Conservation (phyloP, 1,140 invertebrate species). For the Drosophila aff. region DNA sequence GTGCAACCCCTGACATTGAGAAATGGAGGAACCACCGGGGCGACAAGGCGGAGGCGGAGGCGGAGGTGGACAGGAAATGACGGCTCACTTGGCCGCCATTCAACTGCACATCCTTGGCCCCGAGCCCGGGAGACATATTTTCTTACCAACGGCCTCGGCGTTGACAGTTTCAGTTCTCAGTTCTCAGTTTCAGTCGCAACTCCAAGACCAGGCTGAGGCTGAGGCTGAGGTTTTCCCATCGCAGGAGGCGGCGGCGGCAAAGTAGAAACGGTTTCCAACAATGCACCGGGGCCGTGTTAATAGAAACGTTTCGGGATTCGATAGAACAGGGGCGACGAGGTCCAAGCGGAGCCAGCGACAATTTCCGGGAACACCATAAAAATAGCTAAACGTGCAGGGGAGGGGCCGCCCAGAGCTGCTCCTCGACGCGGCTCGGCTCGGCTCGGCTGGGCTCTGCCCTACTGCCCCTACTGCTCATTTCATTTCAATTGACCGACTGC, state of each 20-base stretch:
- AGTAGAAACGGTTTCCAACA: slow-evolving; percentile 46
- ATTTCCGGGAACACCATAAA: slow-evolving; percentile 79
- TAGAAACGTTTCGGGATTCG: slow-evolving; percentile 66
- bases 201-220: not conserved
- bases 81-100: slow-evolving; percentile 22
- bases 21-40: slow-evolving; percentile 6
- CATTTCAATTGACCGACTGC: slow-evolving; percentile 61
- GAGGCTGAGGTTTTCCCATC: slow-evolving; percentile 37
- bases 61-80: slow-evolving; percentile 46
- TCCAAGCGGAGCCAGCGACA: slow-evolving; percentile 50
- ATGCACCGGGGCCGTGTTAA: slow-evolving; percentile 66
- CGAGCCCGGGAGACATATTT: slow-evolving; percentile 6
- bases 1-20: slow-evolving; percentile 51
- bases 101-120: slow-evolving; percentile 28
- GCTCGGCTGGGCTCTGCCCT: not conserved
- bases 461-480: slow-evolving; percentile 35
- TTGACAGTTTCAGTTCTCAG: slow-evolving; percentile 32
- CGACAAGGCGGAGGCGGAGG: not conserved
- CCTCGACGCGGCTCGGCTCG: slow-evolving; percentile 4
- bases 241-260: slow-evolving; percentile 43
- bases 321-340: slow-evolving; percentile 16
- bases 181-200: not conserved
- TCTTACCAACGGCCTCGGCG: slow-evolving; percentile 18
- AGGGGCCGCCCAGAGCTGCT: slow-evolving; percentile 65
- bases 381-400: slow-evolving; percentile 79